Base-by-base conservation (phyloP, 2,888 invertebrate species). In the Cryptus armator region DNA sequence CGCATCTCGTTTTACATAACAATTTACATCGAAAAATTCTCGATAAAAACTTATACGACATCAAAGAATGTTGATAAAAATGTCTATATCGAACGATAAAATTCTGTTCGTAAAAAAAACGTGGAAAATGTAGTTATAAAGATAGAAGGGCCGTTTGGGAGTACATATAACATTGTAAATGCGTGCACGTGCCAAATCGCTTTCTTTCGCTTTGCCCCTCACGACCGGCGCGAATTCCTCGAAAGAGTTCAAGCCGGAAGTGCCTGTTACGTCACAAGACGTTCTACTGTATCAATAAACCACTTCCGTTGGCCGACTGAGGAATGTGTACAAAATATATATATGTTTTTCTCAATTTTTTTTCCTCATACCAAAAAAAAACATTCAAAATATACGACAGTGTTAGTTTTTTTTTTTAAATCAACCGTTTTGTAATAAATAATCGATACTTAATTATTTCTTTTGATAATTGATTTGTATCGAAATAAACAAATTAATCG, bases 241-340 rank as follows among this genome's bases (percentile, higher is more conserved):
- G 29, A 48, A 53, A 46, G 16, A 16, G 3, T 44, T 4, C 16
- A 51, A 75, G 16, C 84, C 84, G 84, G 84, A 81, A 78, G 84
- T 81, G 62, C 32, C 62, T 19, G 68, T 81, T 84, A 75, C 84
- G 84, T 84, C 81, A 78, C 74, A 75, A 78, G 64, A 84, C 81
- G 81, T 74, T 84, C 74, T 62, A 68, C 56, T 75, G 81, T 78
- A 81, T 84, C 77, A 75, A 84, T 75, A 75, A 81, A 81, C 81
- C 74, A 70, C 84, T 81, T 84, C 84, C 84, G 72, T 51, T 72
- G 59, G 59, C 32, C 51, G 77, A 76, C 37, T 62, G 44, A 32
- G 46, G 62, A 64, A 83, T 24, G 24, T 43, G 14, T 14, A 12
- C 24, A 24, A 29, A 59, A 59, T 12, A 19, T 14, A 24, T 29